phyloP scores from a whole-genome alignment of 2,797 vertebrate genomes.

The Sylvia borin region DNA sequence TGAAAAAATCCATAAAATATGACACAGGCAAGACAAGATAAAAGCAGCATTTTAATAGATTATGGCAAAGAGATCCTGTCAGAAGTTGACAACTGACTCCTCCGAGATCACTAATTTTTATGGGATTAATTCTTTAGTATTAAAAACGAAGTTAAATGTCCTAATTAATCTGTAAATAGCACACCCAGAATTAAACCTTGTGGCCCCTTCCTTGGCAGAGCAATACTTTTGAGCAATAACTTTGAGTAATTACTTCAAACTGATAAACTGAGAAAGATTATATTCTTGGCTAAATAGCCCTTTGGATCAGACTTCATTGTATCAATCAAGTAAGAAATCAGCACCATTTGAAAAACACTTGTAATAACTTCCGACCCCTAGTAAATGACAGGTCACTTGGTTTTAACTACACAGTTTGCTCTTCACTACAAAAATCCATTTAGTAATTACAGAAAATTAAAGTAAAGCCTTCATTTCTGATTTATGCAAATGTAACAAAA shows the following conservation, averaged over 20 bases:
- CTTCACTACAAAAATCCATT: background rate
- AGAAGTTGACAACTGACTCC: slow-evolving; percentile 90
- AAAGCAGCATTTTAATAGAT: slow-evolving; percentile 97
- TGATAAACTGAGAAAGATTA: slow-evolving; percentile 78
- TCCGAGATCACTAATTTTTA: slow-evolving; percentile 91
- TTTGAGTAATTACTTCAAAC: slow-evolving; percentile 86
- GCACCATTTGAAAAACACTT: background rate
- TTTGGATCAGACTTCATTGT: slow-evolving; percentile 34
- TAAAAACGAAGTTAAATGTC: slow-evolving; percentile 93
- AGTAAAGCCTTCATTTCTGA: background rate
- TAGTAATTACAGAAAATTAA: background rate
- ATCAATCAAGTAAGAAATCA: background rate
- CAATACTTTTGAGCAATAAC: slow-evolving; percentile 65
- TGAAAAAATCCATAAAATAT: slow-evolving; percentile 99
- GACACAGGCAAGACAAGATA: slow-evolving; percentile 94
- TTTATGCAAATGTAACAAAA: background rate
- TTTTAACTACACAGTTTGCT: background rate
- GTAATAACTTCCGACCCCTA: background rate
- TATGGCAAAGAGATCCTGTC: slow-evolving; percentile 90
- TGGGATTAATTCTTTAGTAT: slow-evolving; percentile 92
- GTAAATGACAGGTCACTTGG: background rate
- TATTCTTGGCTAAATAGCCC: slow-evolving; percentile 63
- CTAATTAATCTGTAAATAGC: slow-evolving; percentile 94
- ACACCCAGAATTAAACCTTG: slow-evolving; percentile 83
- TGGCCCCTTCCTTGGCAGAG: slow-evolving; percentile 70